phyloP scores from a whole-genome alignment of 2,113 vertebrate genomes.

The Pristiophorus japonicus region DNA sequence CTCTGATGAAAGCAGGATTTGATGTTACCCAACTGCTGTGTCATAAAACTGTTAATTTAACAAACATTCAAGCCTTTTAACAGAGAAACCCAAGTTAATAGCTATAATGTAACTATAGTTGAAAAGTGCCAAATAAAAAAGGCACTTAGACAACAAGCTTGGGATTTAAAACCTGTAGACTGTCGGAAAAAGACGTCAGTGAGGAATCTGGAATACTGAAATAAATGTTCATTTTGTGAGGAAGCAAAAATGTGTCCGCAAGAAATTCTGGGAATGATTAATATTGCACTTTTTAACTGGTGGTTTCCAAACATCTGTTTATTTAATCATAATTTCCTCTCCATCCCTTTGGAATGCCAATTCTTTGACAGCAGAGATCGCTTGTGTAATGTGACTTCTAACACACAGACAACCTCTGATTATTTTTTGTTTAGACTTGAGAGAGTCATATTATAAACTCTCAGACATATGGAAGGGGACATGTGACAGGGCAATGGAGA shows the following conservation, averaged over 20 bases:
- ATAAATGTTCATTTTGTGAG: not conserved
- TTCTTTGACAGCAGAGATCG: not conserved
- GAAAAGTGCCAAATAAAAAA: not conserved
- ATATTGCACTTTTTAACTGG: not conserved
- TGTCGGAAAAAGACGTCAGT: not conserved
- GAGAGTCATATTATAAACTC: not conserved
- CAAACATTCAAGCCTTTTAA: not conserved
- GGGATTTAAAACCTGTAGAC: not conserved
- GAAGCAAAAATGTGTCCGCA: not conserved
- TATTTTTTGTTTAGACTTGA: not conserved
- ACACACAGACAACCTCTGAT: not conserved
- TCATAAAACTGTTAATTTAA: not conserved
- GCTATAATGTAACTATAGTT: not conserved
- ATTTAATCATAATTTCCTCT: not conserved
- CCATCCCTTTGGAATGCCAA: not conserved
- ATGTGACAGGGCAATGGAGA: not conserved
- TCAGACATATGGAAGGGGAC: not conserved
- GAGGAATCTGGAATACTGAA: not conserved
- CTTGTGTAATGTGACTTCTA: not conserved
- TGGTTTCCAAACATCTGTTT: not conserved
- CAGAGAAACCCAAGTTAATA: slow-evolving; percentile 3
- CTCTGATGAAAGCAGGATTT: not conserved
- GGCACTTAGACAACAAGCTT: not conserved
- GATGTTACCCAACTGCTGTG: not conserved
- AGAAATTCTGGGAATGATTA: not conserved